phyloP scores from a whole-genome alignment of 53 echinoderm and acorn worm species.

The Stichopus horrens region DNA sequence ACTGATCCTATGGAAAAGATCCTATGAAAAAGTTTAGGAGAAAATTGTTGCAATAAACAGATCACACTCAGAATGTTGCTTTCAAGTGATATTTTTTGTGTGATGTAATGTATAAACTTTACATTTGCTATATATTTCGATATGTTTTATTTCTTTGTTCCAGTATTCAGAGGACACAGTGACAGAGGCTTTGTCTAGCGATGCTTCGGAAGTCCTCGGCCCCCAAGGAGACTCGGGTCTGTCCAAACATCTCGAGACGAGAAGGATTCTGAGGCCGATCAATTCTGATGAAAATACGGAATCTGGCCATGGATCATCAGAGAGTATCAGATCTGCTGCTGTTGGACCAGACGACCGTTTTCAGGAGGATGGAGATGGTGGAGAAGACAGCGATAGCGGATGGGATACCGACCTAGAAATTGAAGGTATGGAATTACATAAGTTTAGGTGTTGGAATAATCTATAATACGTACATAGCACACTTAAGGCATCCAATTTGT shows the following conservation, averaged over 20 bases:
- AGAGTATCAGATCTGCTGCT: slow-evolving; percentile 40
- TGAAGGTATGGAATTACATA: slow-evolving; percentile 58
- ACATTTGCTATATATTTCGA: background rate
- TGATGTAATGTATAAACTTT: too few species aligned
- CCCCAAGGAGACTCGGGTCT: slow-evolving; percentile 37
- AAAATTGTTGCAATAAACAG: too few species aligned
- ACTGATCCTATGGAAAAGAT: too few species aligned
- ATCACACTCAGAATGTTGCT: too few species aligned
- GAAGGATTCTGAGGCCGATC: slow-evolving; percentile 15
- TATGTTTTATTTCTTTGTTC: background rate
- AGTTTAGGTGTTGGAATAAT: background rate
- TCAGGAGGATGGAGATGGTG: slow-evolving; percentile 36
- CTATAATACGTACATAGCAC: too few species aligned
- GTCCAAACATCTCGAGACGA: slow-evolving; percentile 25
- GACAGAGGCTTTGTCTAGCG: background rate
- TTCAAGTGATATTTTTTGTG: too few species aligned
- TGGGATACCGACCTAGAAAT: slow-evolving; percentile 95
- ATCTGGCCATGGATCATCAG: slow-evolving; percentile 17
- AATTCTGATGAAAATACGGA: slow-evolving; percentile 39
- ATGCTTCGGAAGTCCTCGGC: slow-evolving; percentile 21
- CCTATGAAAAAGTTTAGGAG: too few species aligned
- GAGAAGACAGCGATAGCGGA: slow-evolving; percentile 83
- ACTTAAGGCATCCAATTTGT: too few species aligned
- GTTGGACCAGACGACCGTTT: background rate
- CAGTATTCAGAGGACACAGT: slow-evolving; percentile 23